phyloP scores from a whole-genome alignment of 2,113 vertebrate species.

The Ia io region DNA sequence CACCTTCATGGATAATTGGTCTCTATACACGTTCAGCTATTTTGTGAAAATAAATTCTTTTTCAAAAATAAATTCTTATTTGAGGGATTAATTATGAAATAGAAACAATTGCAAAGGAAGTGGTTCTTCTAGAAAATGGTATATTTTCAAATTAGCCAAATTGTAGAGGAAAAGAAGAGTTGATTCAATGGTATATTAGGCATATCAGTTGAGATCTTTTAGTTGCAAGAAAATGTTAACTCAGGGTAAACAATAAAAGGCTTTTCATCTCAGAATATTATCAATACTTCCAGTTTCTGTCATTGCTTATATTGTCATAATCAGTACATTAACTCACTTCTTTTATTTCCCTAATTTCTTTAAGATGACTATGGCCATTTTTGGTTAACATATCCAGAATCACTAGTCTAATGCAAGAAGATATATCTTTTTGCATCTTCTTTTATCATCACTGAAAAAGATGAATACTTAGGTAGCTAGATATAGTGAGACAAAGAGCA shows the following conservation, averaged over 20 bases:
- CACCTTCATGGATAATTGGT: background rate
- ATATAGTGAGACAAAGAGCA: background rate
- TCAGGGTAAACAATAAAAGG: background rate
- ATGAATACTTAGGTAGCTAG: background rate
- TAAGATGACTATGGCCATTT: background rate
- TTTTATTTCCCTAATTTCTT: background rate
- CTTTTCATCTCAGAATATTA: background rate
- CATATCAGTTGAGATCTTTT: background rate
- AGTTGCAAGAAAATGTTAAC: background rate
- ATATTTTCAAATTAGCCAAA: background rate
- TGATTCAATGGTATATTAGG: background rate
- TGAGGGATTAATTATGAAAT: background rate
- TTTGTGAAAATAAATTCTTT: conserved; percentile 42
- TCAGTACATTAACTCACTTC: background rate
- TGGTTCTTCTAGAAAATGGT: background rate
- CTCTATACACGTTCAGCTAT: background rate
- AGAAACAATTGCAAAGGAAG: background rate
- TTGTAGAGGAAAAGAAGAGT: background rate
- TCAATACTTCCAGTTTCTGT: background rate
- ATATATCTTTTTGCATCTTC: background rate
- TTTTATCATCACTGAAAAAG: background rate
- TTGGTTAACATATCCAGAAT: background rate
- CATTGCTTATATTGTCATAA: background rate
- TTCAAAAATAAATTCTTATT: conserved; percentile 10
- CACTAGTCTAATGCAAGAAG: background rate